phyloP scores from a whole-genome alignment of 2,113 vertebrate species.

The Melanerpes formicivorus region DNA sequence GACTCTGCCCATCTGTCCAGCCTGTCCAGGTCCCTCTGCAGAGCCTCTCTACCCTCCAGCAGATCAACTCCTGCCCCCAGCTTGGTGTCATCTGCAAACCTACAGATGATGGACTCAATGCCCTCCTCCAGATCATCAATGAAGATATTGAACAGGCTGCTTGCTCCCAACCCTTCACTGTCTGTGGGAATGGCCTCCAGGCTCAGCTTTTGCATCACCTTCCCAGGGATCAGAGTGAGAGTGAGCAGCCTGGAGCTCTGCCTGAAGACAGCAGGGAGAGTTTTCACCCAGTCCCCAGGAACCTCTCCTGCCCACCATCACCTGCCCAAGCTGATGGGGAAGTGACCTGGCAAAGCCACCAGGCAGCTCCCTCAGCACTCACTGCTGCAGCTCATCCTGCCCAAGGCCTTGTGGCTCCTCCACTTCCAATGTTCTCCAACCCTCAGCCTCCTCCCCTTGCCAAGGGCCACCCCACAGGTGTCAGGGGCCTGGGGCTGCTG shows the following conservation, averaged over 20 bases:
- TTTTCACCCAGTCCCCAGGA: background rate
- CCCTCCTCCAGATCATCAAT: too few relatives aligned
- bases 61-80: too few relatives aligned
- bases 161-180: accelerated
- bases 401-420: accelerated
- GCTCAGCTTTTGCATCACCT: background rate
- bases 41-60: too few relatives aligned
- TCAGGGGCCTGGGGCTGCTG: background rate
- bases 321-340: background rate
- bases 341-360: background rate
- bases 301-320: background rate
- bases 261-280: background rate
- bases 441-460: background rate
- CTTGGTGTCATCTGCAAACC: too few relatives aligned
- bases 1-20: too few relatives aligned
- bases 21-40: too few relatives aligned
- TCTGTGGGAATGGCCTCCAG: background rate
- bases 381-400: accelerated
- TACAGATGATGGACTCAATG: too few relatives aligned
- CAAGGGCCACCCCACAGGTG: background rate
- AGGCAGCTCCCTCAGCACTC: background rate
- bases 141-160: background rate
- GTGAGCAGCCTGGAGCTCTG: background rate
- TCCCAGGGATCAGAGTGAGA: background rate
- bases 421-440: background rate